Evolutionary conservation across 2,797 vertebrate species (phyloP).

Genomic region (Linurgus olivaceus): DNA sequence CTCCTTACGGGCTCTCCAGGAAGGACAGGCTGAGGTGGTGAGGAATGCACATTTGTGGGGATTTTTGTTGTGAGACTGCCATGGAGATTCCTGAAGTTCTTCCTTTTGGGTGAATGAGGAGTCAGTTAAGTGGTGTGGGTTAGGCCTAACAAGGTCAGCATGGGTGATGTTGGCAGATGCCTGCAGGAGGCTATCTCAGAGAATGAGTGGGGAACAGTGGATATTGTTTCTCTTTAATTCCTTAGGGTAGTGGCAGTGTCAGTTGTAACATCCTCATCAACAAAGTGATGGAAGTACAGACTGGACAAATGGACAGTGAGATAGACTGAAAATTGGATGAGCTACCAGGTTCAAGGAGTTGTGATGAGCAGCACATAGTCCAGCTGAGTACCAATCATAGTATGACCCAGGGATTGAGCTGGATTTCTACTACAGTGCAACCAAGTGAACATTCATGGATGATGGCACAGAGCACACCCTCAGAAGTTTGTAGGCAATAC

Average conservation of each 20-base stretch:
- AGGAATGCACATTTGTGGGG: not conserved
- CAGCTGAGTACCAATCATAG: not conserved
- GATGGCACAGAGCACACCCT: not conserved
- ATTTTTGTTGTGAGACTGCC: rapidly evolving
- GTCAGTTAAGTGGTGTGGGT: not conserved
- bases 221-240: not conserved
- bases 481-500: not conserved
- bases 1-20: not conserved
- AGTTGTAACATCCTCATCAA: not conserved
- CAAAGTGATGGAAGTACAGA: not conserved
- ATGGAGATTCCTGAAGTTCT: not conserved
- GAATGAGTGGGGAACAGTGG: not conserved
- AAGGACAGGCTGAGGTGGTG: not conserved
- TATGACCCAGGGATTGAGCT: rapidly evolving
- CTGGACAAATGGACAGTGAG: not conserved
- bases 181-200: not conserved
- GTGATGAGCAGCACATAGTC: not conserved
- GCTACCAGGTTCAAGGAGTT: not conserved
- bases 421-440: rapidly evolving
- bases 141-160: not conserved
- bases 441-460: not conserved
- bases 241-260: not conserved
- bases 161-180: not conserved
- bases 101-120: not conserved
- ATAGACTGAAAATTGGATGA: not conserved